Conservation (phyloP, 2,888 invertebrate species). For the Luperina nickerlii region DNA sequence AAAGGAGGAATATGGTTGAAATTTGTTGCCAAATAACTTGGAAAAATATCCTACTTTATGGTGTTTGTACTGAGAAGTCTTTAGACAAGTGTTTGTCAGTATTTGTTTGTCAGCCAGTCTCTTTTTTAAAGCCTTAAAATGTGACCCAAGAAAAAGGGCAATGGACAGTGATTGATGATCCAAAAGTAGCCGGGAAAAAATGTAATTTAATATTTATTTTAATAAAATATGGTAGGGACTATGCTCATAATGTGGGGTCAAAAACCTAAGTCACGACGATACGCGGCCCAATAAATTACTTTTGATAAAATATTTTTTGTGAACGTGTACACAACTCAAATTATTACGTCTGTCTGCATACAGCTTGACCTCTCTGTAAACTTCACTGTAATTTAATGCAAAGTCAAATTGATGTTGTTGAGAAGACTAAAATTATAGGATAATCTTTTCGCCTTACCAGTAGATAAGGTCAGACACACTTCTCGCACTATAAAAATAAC, state of each 20-base stretch:
- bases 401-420: background rate
- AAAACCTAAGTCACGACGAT: constrained; percentile 1
- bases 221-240: background rate
- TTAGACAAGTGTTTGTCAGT: background rate
- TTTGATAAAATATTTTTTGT: background rate
- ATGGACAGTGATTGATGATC: background rate
- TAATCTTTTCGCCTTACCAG: constrained; percentile 1
- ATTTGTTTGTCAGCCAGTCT: background rate
- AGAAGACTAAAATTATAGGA: background rate
- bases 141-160: background rate
- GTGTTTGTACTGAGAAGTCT: constrained; percentile 29
- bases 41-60: background rate
- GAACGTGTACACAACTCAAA: background rate
- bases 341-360: background rate
- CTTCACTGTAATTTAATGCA: constrained; percentile 5
- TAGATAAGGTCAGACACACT: background rate
- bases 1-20: constrained; percentile 86
- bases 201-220: constrained; percentile 3
- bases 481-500: background rate
- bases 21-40: constrained; percentile 71
- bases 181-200: constrained; percentile 1
- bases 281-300: constrained; percentile 3
- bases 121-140: constrained; percentile 14
- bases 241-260: background rate
- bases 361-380: background rate